Percentiles rank a stretch among this genome's conserved stretches.
Evolutionary conservation across 2,797 vertebrate genomes (phyloP).

Genomic region (Aphelocoma californica): DNA sequence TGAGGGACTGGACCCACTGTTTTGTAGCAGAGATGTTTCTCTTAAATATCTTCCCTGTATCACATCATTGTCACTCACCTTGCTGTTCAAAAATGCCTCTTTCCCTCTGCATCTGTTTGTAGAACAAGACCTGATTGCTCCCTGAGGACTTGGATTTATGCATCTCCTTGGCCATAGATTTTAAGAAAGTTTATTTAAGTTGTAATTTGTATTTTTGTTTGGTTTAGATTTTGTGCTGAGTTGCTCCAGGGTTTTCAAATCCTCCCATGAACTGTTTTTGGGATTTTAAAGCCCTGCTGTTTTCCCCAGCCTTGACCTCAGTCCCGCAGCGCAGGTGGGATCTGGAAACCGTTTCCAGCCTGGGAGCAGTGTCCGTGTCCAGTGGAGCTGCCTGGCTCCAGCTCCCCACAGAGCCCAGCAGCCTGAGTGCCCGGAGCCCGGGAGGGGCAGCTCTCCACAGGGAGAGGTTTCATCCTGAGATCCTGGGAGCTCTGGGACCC

Average conservation of each 20-base stretch:
- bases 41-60: neutral
- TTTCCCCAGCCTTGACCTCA: neutral
- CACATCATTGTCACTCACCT: neutral
- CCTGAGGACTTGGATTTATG: neutral
- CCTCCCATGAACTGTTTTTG: neutral
- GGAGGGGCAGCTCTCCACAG: neutral
- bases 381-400: neutral
- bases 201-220: neutral
- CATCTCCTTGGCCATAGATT: neutral
- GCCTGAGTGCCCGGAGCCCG: neutral
- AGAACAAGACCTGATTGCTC: neutral
- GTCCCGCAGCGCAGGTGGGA: neutral
- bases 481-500: neutral
- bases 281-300: neutral
- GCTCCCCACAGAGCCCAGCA: neutral
- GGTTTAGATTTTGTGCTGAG: neutral
- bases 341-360: neutral
- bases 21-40: neutral
- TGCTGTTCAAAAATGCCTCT: neutral
- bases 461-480: neutral
- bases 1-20: neutral
- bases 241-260: neutral
- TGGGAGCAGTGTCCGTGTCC: fast-evolving
- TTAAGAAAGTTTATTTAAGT: neutral
- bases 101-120: neutral